Evolutionary conservation across 2,888 invertebrate genomes (phyloP).

Genomic region (Mythimna pallens): DNA sequence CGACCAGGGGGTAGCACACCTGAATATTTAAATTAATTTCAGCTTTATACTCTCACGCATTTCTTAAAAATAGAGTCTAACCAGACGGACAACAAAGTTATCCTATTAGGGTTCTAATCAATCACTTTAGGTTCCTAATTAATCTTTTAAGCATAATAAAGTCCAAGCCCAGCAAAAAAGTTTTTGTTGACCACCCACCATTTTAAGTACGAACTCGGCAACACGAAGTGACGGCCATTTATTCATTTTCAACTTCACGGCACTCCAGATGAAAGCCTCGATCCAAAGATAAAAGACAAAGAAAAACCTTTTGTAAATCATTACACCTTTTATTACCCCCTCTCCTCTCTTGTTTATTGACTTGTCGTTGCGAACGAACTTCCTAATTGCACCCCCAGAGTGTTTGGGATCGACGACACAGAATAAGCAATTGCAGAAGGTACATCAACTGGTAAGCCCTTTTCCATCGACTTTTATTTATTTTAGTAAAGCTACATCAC

Average conservation of each 20-base stretch:
- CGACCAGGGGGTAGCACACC: no score
- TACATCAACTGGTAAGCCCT: no score
- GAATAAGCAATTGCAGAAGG: conserved; percentile 11
- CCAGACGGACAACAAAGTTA: no score
- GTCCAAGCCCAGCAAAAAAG: background rate
- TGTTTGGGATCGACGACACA: conserved; percentile 22
- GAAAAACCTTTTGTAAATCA: conserved; percentile 60
- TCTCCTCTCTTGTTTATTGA: conserved; percentile 50
- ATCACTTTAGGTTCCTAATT: background rate
- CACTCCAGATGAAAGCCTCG: conserved; percentile 44
- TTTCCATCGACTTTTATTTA: no score
- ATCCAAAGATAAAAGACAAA: conserved; percentile 54
- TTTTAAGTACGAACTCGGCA: conserved; percentile 12
- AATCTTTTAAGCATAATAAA: conserved; percentile 5
- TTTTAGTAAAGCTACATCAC: no score
- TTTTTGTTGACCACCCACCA: conserved; percentile 5
- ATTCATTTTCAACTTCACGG: conserved; percentile 44
- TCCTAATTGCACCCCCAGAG: conserved; percentile 47
- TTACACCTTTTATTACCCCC: conserved; percentile 58
- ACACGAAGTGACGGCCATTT: conserved; percentile 32
- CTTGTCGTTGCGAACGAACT: conserved; percentile 49
- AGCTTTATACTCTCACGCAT: no score
- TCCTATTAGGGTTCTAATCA: background rate
- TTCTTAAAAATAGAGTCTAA: no score
- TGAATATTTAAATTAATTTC: no score